phyloP scores from a whole-genome alignment of 2,113 vertebrate species.

The Lichenostomus cassidix region DNA sequence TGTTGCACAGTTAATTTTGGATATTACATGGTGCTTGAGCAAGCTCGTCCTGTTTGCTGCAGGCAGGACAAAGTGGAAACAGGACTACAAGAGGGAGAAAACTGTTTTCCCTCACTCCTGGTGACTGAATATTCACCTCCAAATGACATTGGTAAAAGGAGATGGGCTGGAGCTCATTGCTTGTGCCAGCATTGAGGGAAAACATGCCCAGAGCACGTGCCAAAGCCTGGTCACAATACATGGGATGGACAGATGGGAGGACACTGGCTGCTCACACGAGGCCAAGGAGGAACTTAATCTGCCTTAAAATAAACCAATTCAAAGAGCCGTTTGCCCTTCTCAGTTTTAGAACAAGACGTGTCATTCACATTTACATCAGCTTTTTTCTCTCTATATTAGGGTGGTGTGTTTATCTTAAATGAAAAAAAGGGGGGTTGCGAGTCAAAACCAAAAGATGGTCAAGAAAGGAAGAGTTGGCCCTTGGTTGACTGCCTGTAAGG shows the following conservation, averaged over 20 bases:
- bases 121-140: neutral
- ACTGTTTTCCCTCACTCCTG: neutral
- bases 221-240: neutral
- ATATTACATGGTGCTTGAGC: fast-evolving
- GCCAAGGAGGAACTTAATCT: neutral
- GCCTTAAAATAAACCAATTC: neutral
- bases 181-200: neutral
- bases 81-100: neutral
- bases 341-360: neutral
- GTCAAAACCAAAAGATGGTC: neutral
- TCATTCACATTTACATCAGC: neutral
- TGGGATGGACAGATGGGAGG: neutral
- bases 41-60: fast-evolving
- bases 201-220: fast-evolving
- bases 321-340: neutral
- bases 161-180: neutral
- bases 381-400: neutral
- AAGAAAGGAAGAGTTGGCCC: neutral
- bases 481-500: neutral
- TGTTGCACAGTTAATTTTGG: neutral
- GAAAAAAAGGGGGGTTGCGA: fast-evolving
- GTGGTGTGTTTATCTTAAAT: neutral
- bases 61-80: neutral
- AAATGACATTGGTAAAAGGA: fast-evolving
- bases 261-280: fast-evolving